These are phyloP conservation scores for Sebastes taczanowskii DNA, from an alignment of 2,797 vertebrate genomes.

Conservation along the genomic window DNA sequence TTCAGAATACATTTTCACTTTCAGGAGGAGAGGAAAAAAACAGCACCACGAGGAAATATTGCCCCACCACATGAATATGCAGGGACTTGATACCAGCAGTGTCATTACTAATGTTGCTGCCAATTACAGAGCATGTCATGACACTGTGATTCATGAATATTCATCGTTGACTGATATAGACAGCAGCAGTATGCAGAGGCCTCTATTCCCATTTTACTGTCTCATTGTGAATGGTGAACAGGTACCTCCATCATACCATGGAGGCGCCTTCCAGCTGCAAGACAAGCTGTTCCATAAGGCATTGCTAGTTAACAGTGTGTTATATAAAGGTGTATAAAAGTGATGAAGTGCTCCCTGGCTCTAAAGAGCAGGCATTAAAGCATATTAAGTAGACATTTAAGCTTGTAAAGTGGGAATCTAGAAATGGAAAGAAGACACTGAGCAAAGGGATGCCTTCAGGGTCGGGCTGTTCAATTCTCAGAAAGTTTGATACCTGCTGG, in stretches of 20 bases:
- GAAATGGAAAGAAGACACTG: conserved; percentile 84
- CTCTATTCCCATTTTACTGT: conserved; percentile 86
- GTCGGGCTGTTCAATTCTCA: conserved; percentile 64
- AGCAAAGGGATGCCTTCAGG: conserved; percentile 81
- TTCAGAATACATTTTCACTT: conserved; percentile 85
- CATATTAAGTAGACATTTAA: conserved; percentile 91
- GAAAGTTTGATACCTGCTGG: conserved; percentile 75
- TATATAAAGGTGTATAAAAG: conserved; percentile 91
- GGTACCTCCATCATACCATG: conserved; percentile 85
- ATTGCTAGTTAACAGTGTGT: conserved; percentile 89
- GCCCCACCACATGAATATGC: conserved; percentile 87
- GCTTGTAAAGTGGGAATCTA: conserved; percentile 84
- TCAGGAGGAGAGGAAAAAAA: conserved; percentile 64
- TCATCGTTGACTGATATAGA: conserved; percentile 85
- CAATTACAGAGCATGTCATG: conserved; percentile 91
- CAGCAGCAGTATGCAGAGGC: conserved; percentile 78
- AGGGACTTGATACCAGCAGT: conserved; percentile 84
- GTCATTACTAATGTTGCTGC: conserved; percentile 90
- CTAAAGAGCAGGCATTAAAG: conserved; percentile 89
- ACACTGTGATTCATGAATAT: conserved; percentile 89
- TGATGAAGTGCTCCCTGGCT: conserved; percentile 86
- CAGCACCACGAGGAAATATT: conserved; percentile 79
- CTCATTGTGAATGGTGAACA: conserved; percentile 86
- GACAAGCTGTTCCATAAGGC: conserved; percentile 87
- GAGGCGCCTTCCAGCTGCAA: conserved; percentile 83